These are phyloP conservation scores for Pogonus chalceus DNA, from an alignment of 1,140 invertebrate species.

Conservation along the genomic window DNA sequence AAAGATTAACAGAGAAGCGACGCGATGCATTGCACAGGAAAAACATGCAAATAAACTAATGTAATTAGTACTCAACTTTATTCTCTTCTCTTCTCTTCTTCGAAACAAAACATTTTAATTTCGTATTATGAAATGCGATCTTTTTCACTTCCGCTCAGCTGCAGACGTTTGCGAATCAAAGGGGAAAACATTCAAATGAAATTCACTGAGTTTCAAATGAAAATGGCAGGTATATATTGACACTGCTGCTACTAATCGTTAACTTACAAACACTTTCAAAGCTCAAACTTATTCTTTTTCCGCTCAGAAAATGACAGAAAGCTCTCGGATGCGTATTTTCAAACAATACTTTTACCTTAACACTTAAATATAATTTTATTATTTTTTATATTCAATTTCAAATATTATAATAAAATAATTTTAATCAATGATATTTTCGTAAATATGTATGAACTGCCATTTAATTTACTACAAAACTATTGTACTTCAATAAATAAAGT, in stretches of 20 bases:
- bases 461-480: no score
- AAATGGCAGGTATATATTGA: background rate
- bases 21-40: background rate
- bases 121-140: background rate
- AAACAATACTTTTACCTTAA: no score
- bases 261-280: background rate
- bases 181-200: background rate
- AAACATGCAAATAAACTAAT: constrained; percentile 6
- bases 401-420: no score
- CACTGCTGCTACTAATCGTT: background rate
- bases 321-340: no score
- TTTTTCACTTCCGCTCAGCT: background rate
- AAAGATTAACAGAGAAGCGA: constrained; percentile 1
- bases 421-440: no score
- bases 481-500: no score
- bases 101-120: background rate
- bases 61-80: constrained; percentile 2
- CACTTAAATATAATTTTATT: no score
- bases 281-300: no score
- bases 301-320: no score
- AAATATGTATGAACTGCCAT: no score
- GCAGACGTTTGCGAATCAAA: no score
- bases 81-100: background rate
- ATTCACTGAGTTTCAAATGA: background rate
- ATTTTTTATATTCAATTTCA: no score